phyloP scores from a whole-genome alignment of 1,140 invertebrate genomes.

The Eriosoma lanigerum region DNA sequence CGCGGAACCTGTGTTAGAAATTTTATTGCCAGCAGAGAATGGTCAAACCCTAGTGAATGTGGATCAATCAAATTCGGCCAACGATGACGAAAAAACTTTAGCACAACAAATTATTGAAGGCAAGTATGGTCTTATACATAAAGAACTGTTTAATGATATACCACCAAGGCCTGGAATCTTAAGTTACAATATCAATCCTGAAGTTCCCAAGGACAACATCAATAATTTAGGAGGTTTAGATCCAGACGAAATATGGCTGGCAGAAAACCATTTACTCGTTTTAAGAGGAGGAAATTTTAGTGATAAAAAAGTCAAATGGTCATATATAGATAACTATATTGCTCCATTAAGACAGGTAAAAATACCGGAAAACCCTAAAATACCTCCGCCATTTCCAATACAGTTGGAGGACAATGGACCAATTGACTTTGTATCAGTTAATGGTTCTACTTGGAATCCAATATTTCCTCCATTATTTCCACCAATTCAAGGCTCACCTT shows the following conservation, averaged over 20 bases:
- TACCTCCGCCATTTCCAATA: conserved; percentile 86
- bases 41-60: conserved; percentile 49
- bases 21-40: conserved; percentile 23
- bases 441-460: conserved; percentile 56
- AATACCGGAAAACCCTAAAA: conserved; percentile 70
- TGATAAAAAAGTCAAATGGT: conserved; percentile 64
- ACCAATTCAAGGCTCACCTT: conserved; percentile 58
- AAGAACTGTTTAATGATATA: conserved; percentile 70
- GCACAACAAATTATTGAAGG: conserved; percentile 83
- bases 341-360: conserved; percentile 78
- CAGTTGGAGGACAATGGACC: conserved; percentile 78
- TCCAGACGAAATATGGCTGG: conserved; percentile 84
- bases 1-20: conserved; percentile 36
- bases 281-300: conserved; percentile 71
- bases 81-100: conserved; percentile 78
- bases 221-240: conserved; percentile 78
- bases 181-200: conserved; percentile 75
- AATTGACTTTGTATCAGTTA: conserved; percentile 66
- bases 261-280: conserved; percentile 83
- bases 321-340: conserved; percentile 78
- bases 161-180: conserved; percentile 76
- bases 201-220: conserved; percentile 75
- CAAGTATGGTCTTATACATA: conserved; percentile 85
- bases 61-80: conserved; percentile 58
- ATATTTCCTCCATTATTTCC: conserved; percentile 56